phyloP scores from a whole-genome alignment of 2,113 vertebrate species.

The Semnornis frantzii region DNA sequence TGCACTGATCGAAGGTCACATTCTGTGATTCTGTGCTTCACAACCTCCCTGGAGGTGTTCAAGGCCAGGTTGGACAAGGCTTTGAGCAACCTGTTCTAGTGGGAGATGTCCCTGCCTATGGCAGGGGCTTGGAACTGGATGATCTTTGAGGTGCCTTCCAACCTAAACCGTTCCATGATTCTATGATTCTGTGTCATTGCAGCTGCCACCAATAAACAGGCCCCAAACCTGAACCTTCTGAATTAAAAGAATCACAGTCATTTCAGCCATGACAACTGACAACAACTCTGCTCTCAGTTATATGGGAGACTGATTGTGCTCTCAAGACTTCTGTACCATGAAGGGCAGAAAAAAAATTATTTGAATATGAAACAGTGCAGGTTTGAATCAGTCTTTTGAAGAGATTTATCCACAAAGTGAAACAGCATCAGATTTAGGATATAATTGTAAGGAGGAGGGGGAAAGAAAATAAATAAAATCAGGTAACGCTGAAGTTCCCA shows the following conservation, averaged over 20 bases:
- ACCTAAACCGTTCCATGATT: no score
- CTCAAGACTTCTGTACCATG: background rate
- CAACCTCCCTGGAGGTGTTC: no score
- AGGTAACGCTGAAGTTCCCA: background rate
- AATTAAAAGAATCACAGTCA: background rate
- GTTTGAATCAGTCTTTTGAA: background rate
- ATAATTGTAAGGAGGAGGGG: background rate
- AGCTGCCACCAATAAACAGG: background rate
- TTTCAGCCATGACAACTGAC: background rate
- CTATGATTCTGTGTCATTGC: background rate
- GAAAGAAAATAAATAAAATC: background rate
- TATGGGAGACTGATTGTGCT: background rate
- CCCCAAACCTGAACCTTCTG: background rate
- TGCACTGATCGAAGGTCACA: no score
- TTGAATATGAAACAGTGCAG: background rate
- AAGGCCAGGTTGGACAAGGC: no score
- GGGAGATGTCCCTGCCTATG: no score
- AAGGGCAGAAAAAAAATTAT: background rate
- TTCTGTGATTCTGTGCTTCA: no score
- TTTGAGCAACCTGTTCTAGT: no score
- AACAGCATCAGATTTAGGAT: background rate
- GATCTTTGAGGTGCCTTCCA: no score
- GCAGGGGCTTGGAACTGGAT: no score
- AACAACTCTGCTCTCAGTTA: background rate
- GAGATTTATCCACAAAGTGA: background rate